phyloP scores from a whole-genome alignment of 2,888 invertebrate genomes.

The Danaus chrysippus region DNA sequence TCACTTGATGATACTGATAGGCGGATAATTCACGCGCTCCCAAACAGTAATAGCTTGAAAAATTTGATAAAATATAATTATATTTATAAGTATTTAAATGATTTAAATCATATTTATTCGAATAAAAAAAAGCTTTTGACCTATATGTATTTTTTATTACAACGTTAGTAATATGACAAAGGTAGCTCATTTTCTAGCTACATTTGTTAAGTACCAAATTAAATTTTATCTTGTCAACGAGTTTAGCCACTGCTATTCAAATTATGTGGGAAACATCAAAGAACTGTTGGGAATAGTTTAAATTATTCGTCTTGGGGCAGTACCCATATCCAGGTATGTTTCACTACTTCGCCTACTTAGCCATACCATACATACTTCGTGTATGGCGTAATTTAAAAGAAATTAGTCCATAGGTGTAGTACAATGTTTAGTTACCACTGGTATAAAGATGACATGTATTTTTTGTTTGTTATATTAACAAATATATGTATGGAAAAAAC shows the following conservation, averaged over 20 bases:
- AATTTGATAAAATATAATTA: not conserved
- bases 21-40: not conserved
- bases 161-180: not conserved
- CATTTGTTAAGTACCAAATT: not conserved
- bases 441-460: too few relatives aligned
- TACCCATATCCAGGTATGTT: constrained; percentile 46
- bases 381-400: constrained; percentile 33
- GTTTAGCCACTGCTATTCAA: constrained; percentile 8
- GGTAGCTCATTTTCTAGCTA: too few relatives aligned
- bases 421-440: too few relatives aligned
- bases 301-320: constrained; percentile 26
- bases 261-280: constrained; percentile 26
- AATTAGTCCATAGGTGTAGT: not conserved
- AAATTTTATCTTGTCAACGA: constrained; percentile 1
- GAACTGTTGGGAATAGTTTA: constrained; percentile 27
- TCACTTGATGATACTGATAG: constrained; percentile 6
- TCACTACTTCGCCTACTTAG: constrained; percentile 35
- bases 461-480: too few relatives aligned
- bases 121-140: not conserved
- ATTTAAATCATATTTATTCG: not conserved
- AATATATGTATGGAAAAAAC: too few relatives aligned
- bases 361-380: constrained; percentile 60
- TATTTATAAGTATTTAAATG: not conserved
- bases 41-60: not conserved
- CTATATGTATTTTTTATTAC: not conserved